These are phyloP conservation scores for Lycaena phlaeas DNA, from an alignment of 2,888 invertebrate species.

Conservation along the genomic window DNA sequence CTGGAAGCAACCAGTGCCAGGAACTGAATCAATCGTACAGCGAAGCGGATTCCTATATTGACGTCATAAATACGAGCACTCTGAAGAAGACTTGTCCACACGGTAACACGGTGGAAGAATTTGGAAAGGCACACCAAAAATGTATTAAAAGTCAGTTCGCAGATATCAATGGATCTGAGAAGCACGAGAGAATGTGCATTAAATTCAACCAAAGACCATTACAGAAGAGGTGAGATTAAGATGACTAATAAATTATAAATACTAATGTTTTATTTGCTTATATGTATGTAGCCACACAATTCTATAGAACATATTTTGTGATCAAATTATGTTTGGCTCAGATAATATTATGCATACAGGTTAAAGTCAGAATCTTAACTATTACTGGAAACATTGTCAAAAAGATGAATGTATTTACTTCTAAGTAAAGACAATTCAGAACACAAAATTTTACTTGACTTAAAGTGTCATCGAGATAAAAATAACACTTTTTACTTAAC, in stretches of 20 bases:
- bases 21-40: slow-evolving; percentile 64
- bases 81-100: slow-evolving; percentile 58
- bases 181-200: slow-evolving; percentile 67
- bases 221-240: slow-evolving; percentile 52
- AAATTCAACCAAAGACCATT: slow-evolving; percentile 65
- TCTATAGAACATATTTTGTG: no score
- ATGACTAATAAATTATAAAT: not conserved
- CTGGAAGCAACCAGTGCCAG: slow-evolving; percentile 61
- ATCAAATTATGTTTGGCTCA: no score
- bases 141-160: slow-evolving; percentile 56
- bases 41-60: slow-evolving; percentile 63
- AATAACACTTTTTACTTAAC: no score
- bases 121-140: slow-evolving; percentile 66
- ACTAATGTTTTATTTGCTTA: no score
- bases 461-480: no score
- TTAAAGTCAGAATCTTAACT: no score
- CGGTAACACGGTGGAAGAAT: slow-evolving; percentile 62
- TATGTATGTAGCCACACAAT: no score
- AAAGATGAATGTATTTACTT: no score
- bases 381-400: no score
- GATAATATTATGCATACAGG: no score
- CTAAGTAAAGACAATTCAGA: no score
- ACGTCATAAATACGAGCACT: slow-evolving; percentile 50
- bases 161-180: slow-evolving; percentile 35
- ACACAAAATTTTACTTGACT: no score